phyloP scores from a whole-genome alignment of 2,113 vertebrate species.

The Brachionichthys hirsutus region DNA sequence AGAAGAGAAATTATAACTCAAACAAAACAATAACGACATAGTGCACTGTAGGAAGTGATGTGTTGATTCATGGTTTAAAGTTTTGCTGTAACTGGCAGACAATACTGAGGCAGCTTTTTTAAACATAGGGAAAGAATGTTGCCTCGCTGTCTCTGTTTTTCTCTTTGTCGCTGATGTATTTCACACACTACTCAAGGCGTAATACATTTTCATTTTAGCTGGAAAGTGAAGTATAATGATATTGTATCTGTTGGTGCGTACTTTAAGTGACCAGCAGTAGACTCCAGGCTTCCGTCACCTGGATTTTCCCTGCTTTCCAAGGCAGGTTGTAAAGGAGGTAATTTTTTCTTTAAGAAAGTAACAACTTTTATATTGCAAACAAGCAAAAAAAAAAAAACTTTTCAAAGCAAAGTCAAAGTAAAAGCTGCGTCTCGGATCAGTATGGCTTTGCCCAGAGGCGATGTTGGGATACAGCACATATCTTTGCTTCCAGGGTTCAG shows the following conservation, averaged over 20 bases:
- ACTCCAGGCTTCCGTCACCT: constrained; percentile 5
- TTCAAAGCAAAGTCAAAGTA: no score
- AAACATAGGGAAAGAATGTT: constrained; percentile 40
- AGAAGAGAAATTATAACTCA: constrained; percentile 50
- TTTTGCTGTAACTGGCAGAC: constrained; percentile 53
- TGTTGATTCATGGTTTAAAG: constrained; percentile 52
- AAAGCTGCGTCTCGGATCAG: no score
- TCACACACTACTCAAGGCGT: background rate
- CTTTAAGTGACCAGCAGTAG: constrained; percentile 11
- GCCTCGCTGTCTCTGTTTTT: constrained; percentile 23
- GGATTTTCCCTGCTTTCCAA: background rate
- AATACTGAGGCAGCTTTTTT: constrained; percentile 32
- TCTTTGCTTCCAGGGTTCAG: constrained; percentile 1
- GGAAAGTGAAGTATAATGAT: background rate
- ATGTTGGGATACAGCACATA: constrained; percentile 10
- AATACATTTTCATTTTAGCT: constrained; percentile 2
- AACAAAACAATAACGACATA: constrained; percentile 56
- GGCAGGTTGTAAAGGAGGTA: background rate
- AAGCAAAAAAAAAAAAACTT: no score
- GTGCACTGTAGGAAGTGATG: constrained; percentile 65
- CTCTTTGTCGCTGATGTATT: constrained; percentile 10
- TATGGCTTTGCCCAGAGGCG: no score
- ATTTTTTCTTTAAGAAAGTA: background rate
- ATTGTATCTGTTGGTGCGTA: background rate
- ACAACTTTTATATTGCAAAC: background rate